Base-by-base conservation (phyloP, 2,113 vertebrate species). In the Microtus ochrogaster region DNA sequence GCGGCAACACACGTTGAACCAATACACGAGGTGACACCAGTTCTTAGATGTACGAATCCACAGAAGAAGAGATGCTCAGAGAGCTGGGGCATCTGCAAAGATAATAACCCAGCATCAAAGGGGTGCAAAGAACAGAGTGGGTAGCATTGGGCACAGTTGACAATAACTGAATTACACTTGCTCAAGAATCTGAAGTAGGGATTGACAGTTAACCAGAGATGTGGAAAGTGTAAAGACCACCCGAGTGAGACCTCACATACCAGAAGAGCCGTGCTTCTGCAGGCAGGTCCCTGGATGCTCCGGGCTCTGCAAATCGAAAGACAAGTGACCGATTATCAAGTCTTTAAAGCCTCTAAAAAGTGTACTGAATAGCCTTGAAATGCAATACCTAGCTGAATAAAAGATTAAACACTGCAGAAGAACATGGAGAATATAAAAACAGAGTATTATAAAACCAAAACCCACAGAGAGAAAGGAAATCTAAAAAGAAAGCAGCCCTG, bases 111-210 rank as follows among this genome's bases (percentile, higher is more conserved):
- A 82, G 41, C 10, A 44, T 44, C 39, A 39, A 66, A 73, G 83
- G 13, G 0, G 63, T 6, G 2, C 33, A 17, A 49, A 77, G 17
- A 13, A 22, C 4, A 70, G 65, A 79, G 44, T 13, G 14, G 11
- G 7, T 1, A 19, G 30, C 26, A 14, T 0, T n/a, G 6, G 58
- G n/a, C 10, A 28, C 2, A 17, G 28, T 26, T 21, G 44, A 72
- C n/a, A 26, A 8, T 68, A 39, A 52, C 1, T 33, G 3, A 2
- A 52, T 24, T n/a, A 14, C 39, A 5, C 19, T 0, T 39, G 44
- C 1, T 39, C 8, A 6, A 22, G 72, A 49, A 14, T 3, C 55
- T 68, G 9, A 26, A 41, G 55, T 41, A 47, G 3, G 6, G 4
- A 36, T 0, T 33, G 10, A 22, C 6, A 21, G 68, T 21, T 52